Base-by-base conservation (phyloP, 2,888 invertebrate genomes). In the Coleophora deauratella region DNA sequence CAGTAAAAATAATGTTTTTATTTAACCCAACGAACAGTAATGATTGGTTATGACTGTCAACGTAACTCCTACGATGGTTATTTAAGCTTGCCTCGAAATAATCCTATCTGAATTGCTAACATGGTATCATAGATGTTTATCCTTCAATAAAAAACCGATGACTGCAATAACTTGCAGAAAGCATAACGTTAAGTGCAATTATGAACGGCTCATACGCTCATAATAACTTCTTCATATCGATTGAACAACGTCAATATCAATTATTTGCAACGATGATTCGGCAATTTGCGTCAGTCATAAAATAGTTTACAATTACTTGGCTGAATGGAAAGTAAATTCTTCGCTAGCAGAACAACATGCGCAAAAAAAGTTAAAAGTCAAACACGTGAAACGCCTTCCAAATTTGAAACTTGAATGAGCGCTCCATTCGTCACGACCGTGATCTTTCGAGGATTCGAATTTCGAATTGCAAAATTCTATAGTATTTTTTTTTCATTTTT, bases 351-450 rank as follows among this genome's bases (percentile, higher is more conserved):
- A 54, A 21, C 21, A 21, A 21, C 21, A 55, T 41, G 51, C 48
- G 6, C 62, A 64, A 51, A 66, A 65, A 62, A 64, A 59, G 57
- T 54, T 49, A 57, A 62, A 72, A 77, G 75, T 79, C 73, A 77
- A 79, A 73, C 67, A 67, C 62, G 66, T 65, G 72, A 60, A 72
- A 74, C 78, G 80, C 77, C 72, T 78, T 73, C 77, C 47, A 72
- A 72, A 67, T 72, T 73, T 59, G 57, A 70, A 70, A 66, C 61
- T 53, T 65, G 65, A 66, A 66, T 62, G 59, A 59, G 49, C 48
- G 57, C 51, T 63, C 52, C 57, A 70, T 80, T 75, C 75, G 80
- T 71, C 65, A 71, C 72, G 71, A 62, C 40, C 54, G 46, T 63
- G 71, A 62, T 42, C 51, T 45, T 65, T 65, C 56, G 47, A 57